Evolutionary conservation across 2,113 vertebrate genomes (phyloP).

Genomic region (Corydoras maculifer): DNA sequence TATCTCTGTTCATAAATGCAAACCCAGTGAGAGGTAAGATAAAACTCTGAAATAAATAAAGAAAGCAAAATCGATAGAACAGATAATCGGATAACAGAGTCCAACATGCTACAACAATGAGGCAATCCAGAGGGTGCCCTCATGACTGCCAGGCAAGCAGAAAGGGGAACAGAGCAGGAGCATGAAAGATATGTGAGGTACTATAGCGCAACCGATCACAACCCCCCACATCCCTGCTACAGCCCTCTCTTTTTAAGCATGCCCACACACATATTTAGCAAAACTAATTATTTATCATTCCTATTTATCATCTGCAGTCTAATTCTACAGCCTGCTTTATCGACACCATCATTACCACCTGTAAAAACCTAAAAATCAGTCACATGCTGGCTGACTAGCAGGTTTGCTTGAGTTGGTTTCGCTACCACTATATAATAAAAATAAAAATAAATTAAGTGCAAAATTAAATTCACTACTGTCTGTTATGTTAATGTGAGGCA

Average conservation of each 20-base stretch:
- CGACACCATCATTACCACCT: constrained; percentile 2
- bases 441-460: no score
- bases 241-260: constrained; percentile 25
- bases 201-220: constrained; percentile 57
- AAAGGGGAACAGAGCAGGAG: constrained; percentile 57
- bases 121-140: constrained; percentile 72
- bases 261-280: constrained; percentile 41
- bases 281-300: no score
- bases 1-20: constrained; percentile 63
- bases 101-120: constrained; percentile 67
- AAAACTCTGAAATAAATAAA: constrained; percentile 66
- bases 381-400: not conserved
- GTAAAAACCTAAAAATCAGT: not conserved
- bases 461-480: no score
- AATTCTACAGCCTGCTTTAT: constrained; percentile 20
- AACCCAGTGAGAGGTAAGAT: constrained; percentile 60
- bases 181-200: constrained; percentile 57
- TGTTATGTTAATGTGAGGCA: no score
- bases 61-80: constrained; percentile 67
- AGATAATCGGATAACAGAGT: constrained; percentile 72
- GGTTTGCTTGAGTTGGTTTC: not conserved
- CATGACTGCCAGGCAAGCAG: constrained; percentile 68
- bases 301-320: constrained; percentile 3
- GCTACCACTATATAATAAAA: no score
- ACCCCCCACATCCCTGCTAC: constrained; percentile 33